Evolutionary conservation across 2,797 vertebrate species (phyloP).

Genomic region (Gambelia wislizenii): DNA sequence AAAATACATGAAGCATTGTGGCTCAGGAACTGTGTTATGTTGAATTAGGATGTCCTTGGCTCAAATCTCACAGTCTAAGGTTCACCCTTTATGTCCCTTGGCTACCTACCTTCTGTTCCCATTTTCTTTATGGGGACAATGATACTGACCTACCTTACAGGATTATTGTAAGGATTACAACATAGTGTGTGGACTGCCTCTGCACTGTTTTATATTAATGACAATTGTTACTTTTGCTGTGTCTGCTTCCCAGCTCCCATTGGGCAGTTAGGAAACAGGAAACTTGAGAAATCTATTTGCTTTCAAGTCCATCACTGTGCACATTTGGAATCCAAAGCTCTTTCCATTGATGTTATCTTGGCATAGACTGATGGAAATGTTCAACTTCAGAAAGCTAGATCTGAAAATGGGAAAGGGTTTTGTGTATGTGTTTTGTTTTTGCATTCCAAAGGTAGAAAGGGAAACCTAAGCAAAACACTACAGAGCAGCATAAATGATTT

Average conservation of each 20-base stretch:
- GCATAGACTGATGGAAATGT: constrained; percentile 33
- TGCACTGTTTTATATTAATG: no score
- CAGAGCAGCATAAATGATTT: constrained; percentile 81
- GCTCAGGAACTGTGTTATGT: neutral
- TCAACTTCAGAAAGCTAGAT: constrained; percentile 39
- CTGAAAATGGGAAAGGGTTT: constrained; percentile 7
- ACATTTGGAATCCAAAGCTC: rapidly evolving
- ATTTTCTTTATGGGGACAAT: neutral
- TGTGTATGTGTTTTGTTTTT: neutral
- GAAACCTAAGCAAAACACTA: constrained; percentile 64
- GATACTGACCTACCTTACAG: neutral
- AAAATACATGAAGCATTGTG: neutral
- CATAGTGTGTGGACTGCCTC: no score
- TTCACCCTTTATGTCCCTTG: no score
- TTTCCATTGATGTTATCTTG: neutral
- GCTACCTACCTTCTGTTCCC: no score
- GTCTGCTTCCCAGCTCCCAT: neutral
- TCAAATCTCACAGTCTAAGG: neutral
- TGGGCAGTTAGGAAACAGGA: neutral
- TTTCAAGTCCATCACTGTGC: neutral
- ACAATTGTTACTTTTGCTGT: no score
- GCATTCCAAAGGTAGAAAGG: constrained; percentile 63
- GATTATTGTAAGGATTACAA: neutral
- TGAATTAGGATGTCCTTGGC: neutral
- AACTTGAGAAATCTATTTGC: neutral